Base-by-base conservation (phyloP, 1,140 invertebrate species). In the Eumaeus atala region DNA sequence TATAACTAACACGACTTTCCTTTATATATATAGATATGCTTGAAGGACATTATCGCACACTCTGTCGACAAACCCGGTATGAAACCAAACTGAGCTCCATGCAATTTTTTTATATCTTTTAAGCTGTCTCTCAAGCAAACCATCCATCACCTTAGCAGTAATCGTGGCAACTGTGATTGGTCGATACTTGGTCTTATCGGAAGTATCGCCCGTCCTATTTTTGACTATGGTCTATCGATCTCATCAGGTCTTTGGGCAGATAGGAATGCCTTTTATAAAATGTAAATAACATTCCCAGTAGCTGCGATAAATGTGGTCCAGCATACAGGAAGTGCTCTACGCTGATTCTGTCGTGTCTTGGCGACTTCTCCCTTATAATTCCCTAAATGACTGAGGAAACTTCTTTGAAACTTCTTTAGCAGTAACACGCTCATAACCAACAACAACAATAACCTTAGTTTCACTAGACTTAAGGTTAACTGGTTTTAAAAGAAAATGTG, bases 281-380 rank as follows among this genome's bases (percentile, higher is more conserved):
- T 11, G 28, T 51, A 40, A 49, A 61, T 16, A 61, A 56, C 52
- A 55, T 33, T 17, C 34, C n/a, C 35, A 61, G 11, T 11, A 49
- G 34, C 10, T 51, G 36, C 12, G 52, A 34, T 16, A 61, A 28
- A 18, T 56, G 38, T 5, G 11, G 5, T 9, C 51, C 51, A 0
- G 54, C 57, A 21, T 59, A n/a, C 17, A 37, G 49, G 1, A 64
- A n/a, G 42, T 64, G 56, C 16, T 65, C 54, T 11, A 64, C 36
- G 33, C 58, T 64, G 12, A 61, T 53, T 2, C 59, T 53, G 38
- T 64, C 62, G 37, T 60, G 48, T 9, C 62, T 56, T 10, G 62
- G 62, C n/a, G 53, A 64, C 35, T 64, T 64, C 10, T 49, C 58
- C 34, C 54, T 37, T 18, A 9, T n/a, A 48, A 60, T 57, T 1